These are phyloP conservation scores for Lepidonotus clava DNA, from an alignment of 2,888 invertebrate genomes.

Conservation along the genomic window DNA sequence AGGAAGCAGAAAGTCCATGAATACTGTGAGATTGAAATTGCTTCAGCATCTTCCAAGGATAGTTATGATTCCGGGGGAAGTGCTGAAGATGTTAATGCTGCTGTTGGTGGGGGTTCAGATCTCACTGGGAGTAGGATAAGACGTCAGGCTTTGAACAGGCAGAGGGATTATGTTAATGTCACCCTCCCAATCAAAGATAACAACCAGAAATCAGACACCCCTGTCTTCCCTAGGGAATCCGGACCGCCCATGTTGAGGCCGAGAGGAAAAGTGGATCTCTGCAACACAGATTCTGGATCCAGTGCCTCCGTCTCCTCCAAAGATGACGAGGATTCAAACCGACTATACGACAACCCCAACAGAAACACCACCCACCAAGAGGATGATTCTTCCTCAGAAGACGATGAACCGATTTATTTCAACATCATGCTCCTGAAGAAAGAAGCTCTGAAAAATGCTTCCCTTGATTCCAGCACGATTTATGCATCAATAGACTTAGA, in stretches of 20 bases:
- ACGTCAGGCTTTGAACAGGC: background rate
- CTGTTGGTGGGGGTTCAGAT: background rate
- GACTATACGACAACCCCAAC: background rate
- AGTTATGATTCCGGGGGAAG: background rate
- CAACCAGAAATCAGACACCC: background rate
- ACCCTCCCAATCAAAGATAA: background rate
- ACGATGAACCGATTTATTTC: conserved; percentile 62
- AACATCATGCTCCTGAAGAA: conserved; percentile 60
- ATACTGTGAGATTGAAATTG: conserved; percentile 34
- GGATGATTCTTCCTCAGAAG: conserved; percentile 61
- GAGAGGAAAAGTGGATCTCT: background rate
- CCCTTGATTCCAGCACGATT: conserved; percentile 2
- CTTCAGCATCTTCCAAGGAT: background rate
- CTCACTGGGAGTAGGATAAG: background rate
- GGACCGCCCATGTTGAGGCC: conserved; percentile 14
- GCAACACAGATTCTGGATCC: conserved; percentile 13
- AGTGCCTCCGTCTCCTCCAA: background rate
- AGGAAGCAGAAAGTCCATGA: background rate
- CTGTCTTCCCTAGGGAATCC: background rate
- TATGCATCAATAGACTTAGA: conserved; percentile 23
- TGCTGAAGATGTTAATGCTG: background rate
- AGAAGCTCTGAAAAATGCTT: conserved; percentile 28
- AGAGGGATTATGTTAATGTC: conserved; percentile 27
- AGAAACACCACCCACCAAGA: background rate
- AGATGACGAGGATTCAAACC: conserved; percentile 1